Conservation (phyloP, 2,113 vertebrate genomes). For the Lichenostomus cassidix region DNA sequence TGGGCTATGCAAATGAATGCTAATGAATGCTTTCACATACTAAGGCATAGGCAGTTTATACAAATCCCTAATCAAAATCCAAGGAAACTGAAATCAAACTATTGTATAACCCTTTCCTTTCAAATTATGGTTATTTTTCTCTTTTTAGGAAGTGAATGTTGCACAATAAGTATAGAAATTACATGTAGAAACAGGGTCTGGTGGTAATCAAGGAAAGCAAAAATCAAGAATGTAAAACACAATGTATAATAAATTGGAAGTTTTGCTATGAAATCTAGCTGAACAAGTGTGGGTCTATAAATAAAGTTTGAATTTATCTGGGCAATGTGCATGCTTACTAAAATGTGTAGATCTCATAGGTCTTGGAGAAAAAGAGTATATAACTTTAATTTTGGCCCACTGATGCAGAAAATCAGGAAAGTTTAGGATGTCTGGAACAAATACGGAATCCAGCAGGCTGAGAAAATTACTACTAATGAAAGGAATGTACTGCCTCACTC, state of each 20-base stretch:
- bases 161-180: background rate
- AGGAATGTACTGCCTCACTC: background rate
- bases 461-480: background rate
- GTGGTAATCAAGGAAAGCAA: background rate
- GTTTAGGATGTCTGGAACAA: background rate
- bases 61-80: background rate
- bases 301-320: background rate
- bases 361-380: background rate
- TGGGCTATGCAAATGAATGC: background rate
- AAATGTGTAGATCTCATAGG: background rate
- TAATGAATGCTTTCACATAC: background rate
- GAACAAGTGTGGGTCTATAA: background rate
- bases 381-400: background rate
- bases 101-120: background rate
- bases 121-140: background rate
- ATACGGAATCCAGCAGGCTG: background rate
- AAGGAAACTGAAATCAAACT: background rate
- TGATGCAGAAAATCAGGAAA: conserved; percentile 9
- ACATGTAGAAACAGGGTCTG: background rate
- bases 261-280: background rate
- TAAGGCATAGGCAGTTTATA: background rate
- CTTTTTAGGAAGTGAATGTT: background rate
- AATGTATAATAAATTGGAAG: background rate
- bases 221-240: background rate
- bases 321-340: background rate